These are phyloP conservation scores for Eueremaeus valkanovi DNA, from an alignment of 2,888 invertebrate species.

Conservation along the genomic window DNA sequence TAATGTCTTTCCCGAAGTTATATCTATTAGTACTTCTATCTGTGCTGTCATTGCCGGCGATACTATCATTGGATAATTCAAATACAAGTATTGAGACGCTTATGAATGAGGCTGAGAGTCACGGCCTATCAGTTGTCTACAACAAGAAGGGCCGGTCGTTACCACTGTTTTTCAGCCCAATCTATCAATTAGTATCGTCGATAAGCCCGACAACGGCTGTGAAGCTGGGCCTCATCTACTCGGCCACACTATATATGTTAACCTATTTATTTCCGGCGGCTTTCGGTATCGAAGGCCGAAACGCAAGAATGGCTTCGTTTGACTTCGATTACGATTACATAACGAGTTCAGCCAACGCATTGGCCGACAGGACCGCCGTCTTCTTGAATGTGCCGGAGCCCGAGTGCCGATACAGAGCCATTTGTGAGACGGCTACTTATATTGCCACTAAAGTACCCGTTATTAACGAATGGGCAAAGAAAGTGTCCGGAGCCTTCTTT, in stretches of 20 bases:
- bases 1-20: background rate
- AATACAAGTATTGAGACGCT: background rate
- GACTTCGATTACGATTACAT: slow-evolving; percentile 3
- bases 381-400: background rate
- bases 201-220: background rate
- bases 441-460: background rate
- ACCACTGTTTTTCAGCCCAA: slow-evolving; percentile 7
- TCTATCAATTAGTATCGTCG: background rate
- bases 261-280: background rate
- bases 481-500: slow-evolving; percentile 23
- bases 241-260: background rate
- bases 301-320: background rate
- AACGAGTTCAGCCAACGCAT: background rate
- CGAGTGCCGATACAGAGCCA: slow-evolving; percentile 4
- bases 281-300: background rate
- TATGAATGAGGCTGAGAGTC: background rate
- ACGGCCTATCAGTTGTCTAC: slow-evolving; percentile 1
- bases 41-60: background rate
- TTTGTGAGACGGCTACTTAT: slow-evolving; percentile 13
- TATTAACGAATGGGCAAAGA: slow-evolving; percentile 13
- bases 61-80: background rate
- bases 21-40: background rate
- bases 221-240: background rate
- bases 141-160: slow-evolving; percentile 3
- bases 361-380: background rate